A percentile compares a stretch with the other conserved stretches of the same genome.
Evolutionary conservation across 30 jellyfish, hydroid and myxozoan genomes (phyloP).

Genomic region (Clytia hemisphaerica): DNA sequence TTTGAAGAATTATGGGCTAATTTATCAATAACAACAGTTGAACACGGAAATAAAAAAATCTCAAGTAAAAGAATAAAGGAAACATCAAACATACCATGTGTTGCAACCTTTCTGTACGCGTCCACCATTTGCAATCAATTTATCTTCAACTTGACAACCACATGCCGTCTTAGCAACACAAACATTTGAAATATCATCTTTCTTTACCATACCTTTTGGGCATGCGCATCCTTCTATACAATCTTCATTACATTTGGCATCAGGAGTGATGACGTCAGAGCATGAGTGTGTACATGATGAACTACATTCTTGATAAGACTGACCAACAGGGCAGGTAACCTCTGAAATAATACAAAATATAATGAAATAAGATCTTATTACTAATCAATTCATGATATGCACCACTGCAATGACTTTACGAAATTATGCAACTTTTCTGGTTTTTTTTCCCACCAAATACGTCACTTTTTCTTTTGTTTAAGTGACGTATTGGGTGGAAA

Average conservation of each 20-base stretch:
- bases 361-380: too few species aligned
- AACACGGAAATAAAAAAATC: neutral
- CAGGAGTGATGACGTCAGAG: slow-evolving; percentile 30
- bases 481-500: too few species aligned
- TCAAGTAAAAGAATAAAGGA: neutral
- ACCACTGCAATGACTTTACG: too few species aligned
- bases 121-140: slow-evolving; percentile 2
- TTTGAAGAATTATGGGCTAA: neutral
- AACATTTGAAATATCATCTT: slow-evolving; percentile 14
- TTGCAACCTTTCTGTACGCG: slow-evolving; percentile 22
- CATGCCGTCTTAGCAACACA: slow-evolving; percentile 26
- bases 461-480: too few species aligned
- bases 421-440: too few species aligned
- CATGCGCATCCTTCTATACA: slow-evolving; percentile 36
- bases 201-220: slow-evolving; percentile 32
- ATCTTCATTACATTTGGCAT: slow-evolving; percentile 23
- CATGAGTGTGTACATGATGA: slow-evolving; percentile 24
- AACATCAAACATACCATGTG: neutral
- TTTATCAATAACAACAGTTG: neutral
- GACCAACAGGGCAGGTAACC: too few species aligned
- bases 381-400: too few species aligned
- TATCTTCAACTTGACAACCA: slow-evolving; percentile 22
- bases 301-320: slow-evolving; percentile 9
- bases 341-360: too few species aligned
- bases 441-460: too few species aligned